Base-by-base conservation (phyloP, 2,113 vertebrate genomes). In the Vulpes vulpes region DNA sequence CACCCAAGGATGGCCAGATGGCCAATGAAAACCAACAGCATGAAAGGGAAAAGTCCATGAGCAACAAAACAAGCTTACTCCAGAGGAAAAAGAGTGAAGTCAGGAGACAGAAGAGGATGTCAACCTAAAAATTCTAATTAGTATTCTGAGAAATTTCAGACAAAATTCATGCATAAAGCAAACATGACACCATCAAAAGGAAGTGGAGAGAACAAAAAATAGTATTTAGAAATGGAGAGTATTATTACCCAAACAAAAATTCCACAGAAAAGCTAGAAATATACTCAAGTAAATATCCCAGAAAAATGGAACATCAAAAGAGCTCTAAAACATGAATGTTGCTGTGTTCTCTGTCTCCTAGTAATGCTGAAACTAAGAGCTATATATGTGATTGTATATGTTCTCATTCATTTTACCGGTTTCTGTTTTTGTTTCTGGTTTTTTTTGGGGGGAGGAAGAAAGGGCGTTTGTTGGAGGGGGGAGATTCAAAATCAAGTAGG, bases 181-280 rank as follows among this genome's bases (percentile, higher is more conserved):
- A 91, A 89, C 49, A 73, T n/a, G 30, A 79, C 49, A 20, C 32
- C 78, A 82, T 55, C 35, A 73, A 91, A 89, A 90, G 79, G 27
- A 96, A 90, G 67, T 83, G 78, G 60, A 78, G 22, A 67, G 43
- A 32, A 89, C 30, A 76, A 43, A 76, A 82, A 88, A 60, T 16
- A 88, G 83, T 35, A 30, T 9, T 49, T 12, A 91, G 81, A 85
- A 91, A 82, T 2, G 38, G 23, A 85, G 83, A 81, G 78, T 49
- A 64, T 2, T 16, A 15, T 55, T 65, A 30, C 10, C 4, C 60
- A 93, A 84, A 92, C 59, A 85, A 81, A 94, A 97, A 73, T 59
- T 65, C 49, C 59, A 87, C 2, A 57, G 87, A 89, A 96, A 71
- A 81, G 25, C 59, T 94, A 32, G 60, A 93, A 91, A 93, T 73